Evolutionary conservation across 2,888 invertebrate species (phyloP), one percentile per base, ranked within the genome.

Genomic region (Platycnemis pennipes): DNA sequence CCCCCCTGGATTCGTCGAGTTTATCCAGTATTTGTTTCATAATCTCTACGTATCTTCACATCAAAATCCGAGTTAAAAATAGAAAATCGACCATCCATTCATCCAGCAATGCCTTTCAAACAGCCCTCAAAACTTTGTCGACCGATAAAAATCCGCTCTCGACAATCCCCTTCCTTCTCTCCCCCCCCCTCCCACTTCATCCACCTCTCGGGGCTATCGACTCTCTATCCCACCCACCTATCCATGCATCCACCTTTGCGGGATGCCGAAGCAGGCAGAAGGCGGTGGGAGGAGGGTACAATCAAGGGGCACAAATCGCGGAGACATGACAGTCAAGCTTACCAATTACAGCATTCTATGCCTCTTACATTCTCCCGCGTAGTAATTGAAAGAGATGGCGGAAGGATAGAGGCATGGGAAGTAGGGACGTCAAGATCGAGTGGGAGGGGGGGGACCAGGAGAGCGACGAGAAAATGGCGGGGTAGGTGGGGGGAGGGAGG

Each of bases 311-410:
- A 63, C 91, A 91, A 91, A 91, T 91, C 63, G 91, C 56, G 63
- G 91, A n/a, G 56, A 91, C 91, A 91, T 91, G 91, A 91, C 91
- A 44, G 91, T 44, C 37, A 56, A 69, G 45, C 69, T 91, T 69
- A 44, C 91, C 91, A 91, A 91, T 91, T 91, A 91, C 63, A 91
- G 63, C 91, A 91, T 91, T 69, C 91, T 63, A 77, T 77, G 42
- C 63, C 8, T 44, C 56, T 91, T 91, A 56, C 56, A 69, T 56
- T 91, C 91, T 91, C 44, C 91, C 56, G 69, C 44, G 91, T 91
- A n/a, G n/a, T n/a, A 91, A 91, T 91, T 91, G 91, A 91, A 91
- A 69, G 91, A 91, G 91, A 91, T 91, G 63, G 91, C 37, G 63
- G 63, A 45, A 5, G 69, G n/a, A 45, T 42, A 56, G 89, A 69